Evolutionary conservation across 2,888 invertebrate genomes (phyloP), one percentile per base, ranked within the genome.

Genomic region (Tachina fera): DNA sequence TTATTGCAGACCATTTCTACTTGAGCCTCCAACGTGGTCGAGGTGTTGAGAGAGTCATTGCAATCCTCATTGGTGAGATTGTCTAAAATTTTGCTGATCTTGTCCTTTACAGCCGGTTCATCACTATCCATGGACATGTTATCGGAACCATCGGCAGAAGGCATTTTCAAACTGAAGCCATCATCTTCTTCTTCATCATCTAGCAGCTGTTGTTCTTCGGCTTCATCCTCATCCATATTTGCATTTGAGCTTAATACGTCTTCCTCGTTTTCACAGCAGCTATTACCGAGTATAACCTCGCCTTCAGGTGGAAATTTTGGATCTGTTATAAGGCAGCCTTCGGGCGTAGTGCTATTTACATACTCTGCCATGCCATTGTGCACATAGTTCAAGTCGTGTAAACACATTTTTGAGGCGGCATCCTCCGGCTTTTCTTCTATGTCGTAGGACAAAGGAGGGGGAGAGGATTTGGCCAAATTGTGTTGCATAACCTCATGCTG

Each of bases 21-120:
- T 63, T 83, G 84, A 14, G 78, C 80, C 65, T 91, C 91, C 2
- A 89, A 85, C 1, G 91, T 91, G 0, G 90, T 90, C 2, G 89
- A 88, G 2, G 90, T 86, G 10, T 89, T 89, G 61, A 91, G 87
- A 1, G 91, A 89, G 71, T 91, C 92, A 3, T 88, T 89, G 41
- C 92, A 91, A 72, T 92, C 92, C 56, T 92, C 92, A 79, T 91
- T 92, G 13, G 92, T 91, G 9, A 92, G 87, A 82, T 92, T 92
- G 71, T 91, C 92, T 22, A 92, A 88, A 41, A 92, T 92, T 87
- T 92, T 91, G 78, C 91, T 91, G 22, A 92, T 91, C 87, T 92
- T 92, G 58, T 91, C 91, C 84, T 92, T 91, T 0, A 92, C 92
- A 0, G 90, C 91, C 0, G 91, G 91, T 83, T 91, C 91, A 77